Evolutionary conservation across 2,888 invertebrate species (phyloP), one percentile per base, ranked within the genome.

Genomic region (Lasioglossum figueresi): DNA sequence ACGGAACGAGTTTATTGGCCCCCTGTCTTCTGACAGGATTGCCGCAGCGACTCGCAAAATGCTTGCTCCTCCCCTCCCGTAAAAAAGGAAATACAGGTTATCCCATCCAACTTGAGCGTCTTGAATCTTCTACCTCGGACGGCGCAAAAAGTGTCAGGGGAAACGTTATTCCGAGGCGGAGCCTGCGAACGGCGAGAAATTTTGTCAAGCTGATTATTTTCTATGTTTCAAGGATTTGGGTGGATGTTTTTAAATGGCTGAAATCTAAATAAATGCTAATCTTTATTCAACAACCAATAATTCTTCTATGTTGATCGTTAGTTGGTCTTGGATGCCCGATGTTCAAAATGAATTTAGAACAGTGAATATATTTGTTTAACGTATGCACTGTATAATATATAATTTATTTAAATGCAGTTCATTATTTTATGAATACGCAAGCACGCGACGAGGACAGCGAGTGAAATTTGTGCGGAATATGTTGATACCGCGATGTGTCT

Each of bases 1-100:
- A 37, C 34, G 37, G 37, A 37, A 37, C 68, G 23, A 68, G 68
- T 68, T 68, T 68, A 37, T 68, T 68, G 68, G 68, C 68, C 68
- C 59, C 59, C 59, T 34, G 68, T 68, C 68, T 37, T 23, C 34
- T 37, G n/a, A 37, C 68, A 40, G 37, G 37, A 68, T 68, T 37
- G 34, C 68, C 19, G 23, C 34, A 10, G 37, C 12, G 68, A 19
- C 23, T 37, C 37, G 37, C 37, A 34, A 34, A 66, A 66, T 34
- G 3, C 59, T 27, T 27, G 27, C 10, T n/a, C 52, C 52, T 23
- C 23, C 52, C 52, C 23, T 52, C 59, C 14, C 14, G 14, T 4
- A 31, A 59, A 59, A 59, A 59, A 59, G 59, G 59, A 31, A 59
- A 59, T 59, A 27, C 59, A 27, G 59, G 16, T 27, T 59, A 59